phyloP scores from a whole-genome alignment of 2,797 vertebrate genomes.

The Amblyopsis hoosieri region DNA sequence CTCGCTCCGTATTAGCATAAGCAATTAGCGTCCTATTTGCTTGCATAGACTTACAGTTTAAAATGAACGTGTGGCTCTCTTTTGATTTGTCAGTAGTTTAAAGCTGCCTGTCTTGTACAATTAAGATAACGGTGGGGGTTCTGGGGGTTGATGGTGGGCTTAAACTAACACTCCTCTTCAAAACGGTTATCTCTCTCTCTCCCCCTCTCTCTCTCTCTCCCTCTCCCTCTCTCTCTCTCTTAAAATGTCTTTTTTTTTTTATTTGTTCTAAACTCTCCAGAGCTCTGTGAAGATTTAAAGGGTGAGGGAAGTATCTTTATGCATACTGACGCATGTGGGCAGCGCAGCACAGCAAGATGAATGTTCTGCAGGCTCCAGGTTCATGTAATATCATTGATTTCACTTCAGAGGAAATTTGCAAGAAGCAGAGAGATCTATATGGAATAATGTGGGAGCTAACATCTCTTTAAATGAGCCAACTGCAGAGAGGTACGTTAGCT shows the following conservation, averaged over 20 bases:
- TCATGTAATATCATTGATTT: slow-evolving; percentile 57
- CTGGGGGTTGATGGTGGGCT: slow-evolving; percentile 46
- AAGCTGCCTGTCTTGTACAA: slow-evolving; percentile 75
- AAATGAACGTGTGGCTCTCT: slow-evolving; percentile 75
- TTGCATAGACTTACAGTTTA: slow-evolving; percentile 63
- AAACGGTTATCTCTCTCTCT: slow-evolving; percentile 1
- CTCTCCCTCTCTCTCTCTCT: slow-evolving; percentile 17
- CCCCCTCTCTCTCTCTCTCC: not conserved
- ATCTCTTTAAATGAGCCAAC: slow-evolving; percentile 26
- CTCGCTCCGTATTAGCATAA: slow-evolving; percentile 73
- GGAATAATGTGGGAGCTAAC: slow-evolving; percentile 37
- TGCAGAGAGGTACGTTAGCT: not conserved
- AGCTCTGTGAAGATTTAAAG: slow-evolving; percentile 58
- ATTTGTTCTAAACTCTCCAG: slow-evolving; percentile 64
- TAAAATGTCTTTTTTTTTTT: slow-evolving; percentile 57
- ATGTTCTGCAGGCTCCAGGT: slow-evolving; percentile 21
- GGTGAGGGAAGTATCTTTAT: slow-evolving; percentile 36
- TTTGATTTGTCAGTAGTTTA: slow-evolving; percentile 75
- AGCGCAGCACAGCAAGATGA: slow-evolving; percentile 30
- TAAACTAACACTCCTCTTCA: slow-evolving; percentile 29
- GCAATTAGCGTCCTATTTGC: slow-evolving; percentile 78
- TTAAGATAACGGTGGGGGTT: slow-evolving; percentile 68
- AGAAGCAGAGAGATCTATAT: slow-evolving; percentile 28
- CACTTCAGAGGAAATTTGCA: slow-evolving; percentile 46
- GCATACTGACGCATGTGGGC: slow-evolving; percentile 39